Conservation (phyloP, 2,888 invertebrate genomes). For the Andrena minutula region DNA sequence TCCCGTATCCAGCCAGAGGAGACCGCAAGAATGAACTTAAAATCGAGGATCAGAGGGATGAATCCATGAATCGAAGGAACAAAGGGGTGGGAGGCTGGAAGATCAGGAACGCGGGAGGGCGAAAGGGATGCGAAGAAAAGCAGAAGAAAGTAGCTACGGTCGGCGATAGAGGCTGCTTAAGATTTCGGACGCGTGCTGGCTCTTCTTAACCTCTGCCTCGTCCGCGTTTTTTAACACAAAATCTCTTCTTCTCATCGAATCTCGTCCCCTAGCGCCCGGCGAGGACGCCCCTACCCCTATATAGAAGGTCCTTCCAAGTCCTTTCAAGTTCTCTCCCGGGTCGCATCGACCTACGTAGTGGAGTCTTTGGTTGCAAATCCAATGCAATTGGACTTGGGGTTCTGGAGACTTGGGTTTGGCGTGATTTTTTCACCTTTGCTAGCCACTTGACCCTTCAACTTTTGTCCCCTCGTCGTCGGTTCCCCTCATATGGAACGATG, state of each 20-base stretch:
- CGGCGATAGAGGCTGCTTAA: conserved; percentile 75
- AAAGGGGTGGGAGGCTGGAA: not conserved
- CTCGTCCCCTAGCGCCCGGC: conserved; percentile 13
- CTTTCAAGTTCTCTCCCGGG: conserved; percentile 60
- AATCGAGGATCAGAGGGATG: not conserved
- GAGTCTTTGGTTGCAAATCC: conserved; percentile 76
- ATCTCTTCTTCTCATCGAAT: conserved; percentile 65
- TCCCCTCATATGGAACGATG: not conserved
- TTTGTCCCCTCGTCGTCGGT: not conserved
- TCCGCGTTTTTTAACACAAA: conserved; percentile 82
- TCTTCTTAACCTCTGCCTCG: conserved; percentile 82
- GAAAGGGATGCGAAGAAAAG: not conserved
- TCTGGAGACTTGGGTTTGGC: conserved; percentile 8
- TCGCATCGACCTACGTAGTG: conserved; percentile 50
- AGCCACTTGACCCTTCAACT: conserved; percentile 44
- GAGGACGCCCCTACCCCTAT: not conserved
- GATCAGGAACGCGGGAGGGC: conserved; percentile 8
- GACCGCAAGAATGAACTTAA: conserved; percentile 24
- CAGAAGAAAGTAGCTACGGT: conserved; percentile 24
- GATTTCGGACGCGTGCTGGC: conserved; percentile 80
- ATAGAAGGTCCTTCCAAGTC: conserved; percentile 39
- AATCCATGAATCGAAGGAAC: conserved; percentile 24
- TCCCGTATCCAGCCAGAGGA: not conserved
- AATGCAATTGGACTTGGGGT: conserved; percentile 75
- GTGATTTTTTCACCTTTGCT: conserved; percentile 74